These are phyloP conservation scores for Phenganax subtilis DNA, from an alignment of 92 coral and sea anemone species.

Conservation along the genomic window DNA sequence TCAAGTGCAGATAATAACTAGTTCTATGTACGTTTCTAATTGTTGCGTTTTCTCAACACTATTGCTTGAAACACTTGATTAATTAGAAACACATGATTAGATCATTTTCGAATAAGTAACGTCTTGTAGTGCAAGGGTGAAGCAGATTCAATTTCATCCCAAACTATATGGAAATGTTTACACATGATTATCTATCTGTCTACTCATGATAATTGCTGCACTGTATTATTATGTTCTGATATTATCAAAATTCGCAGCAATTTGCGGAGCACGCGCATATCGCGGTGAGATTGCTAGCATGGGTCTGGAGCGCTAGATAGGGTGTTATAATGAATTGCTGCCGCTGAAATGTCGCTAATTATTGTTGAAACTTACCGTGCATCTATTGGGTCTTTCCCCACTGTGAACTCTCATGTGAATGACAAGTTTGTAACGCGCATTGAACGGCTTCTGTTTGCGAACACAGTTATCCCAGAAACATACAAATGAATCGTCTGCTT, in stretches of 20 bases:
- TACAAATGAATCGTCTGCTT: conserved; percentile 92
- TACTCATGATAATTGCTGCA: conserved; percentile 11
- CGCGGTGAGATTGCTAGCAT: neutral
- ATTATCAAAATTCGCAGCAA: conserved; percentile 12
- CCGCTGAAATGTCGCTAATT: conserved; percentile 30
- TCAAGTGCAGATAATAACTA: conserved; percentile 28
- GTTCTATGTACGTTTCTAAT: conserved; percentile 37
- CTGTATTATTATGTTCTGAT: conserved; percentile 25
- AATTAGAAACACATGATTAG: conserved; percentile 21
- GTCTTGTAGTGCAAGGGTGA: neutral
- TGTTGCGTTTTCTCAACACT: conserved; percentile 22
- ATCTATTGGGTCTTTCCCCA: conserved; percentile 96
- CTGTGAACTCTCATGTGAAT: conserved; percentile 98
- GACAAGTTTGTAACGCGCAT: conserved; percentile 75
- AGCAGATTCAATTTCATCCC: neutral
- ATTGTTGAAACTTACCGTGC: conserved; percentile 81
- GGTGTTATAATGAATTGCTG: conserved; percentile 10
- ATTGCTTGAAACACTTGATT: conserved; percentile 34
- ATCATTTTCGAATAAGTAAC: neutral
- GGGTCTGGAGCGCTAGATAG: neutral
- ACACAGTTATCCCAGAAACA: conserved; percentile 97
- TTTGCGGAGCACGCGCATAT: neutral
- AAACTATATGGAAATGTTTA: conserved; percentile 17
- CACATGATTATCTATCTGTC: conserved; percentile 30
- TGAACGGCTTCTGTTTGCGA: conserved; percentile 84